Percentiles rank a stretch among this genome's conserved stretches.
These are phyloP conservation scores for Rallus crepitans DNA, from an alignment of 2,797 vertebrate genomes.

Conservation along the genomic window DNA sequence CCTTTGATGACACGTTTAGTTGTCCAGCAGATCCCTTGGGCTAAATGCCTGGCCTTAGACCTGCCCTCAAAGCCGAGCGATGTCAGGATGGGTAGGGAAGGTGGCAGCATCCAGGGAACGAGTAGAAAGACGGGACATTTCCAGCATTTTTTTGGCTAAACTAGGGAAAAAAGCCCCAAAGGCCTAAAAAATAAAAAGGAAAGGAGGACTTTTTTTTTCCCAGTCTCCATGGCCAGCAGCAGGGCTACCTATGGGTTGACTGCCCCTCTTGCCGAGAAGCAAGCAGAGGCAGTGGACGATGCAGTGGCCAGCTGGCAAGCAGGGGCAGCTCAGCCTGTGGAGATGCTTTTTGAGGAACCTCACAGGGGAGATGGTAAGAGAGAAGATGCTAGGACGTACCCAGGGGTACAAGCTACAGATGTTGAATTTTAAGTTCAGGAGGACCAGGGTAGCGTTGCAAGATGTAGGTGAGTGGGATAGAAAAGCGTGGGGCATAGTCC, in stretches of 20 bases:
- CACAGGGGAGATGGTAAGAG: neutral
- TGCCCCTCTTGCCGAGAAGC: neutral
- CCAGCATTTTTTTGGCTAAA: neutral
- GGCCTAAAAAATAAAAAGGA: neutral
- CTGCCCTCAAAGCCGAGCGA: rapidly evolving
- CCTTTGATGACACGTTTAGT: neutral
- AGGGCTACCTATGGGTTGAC: neutral
- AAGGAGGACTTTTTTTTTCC: neutral
- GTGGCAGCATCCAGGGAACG: rapidly evolving
- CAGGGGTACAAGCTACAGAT: neutral
- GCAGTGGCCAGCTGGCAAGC: rapidly evolving
- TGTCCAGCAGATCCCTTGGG: neutral
- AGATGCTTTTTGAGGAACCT: neutral
- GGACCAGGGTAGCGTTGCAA: neutral
- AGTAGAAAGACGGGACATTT: neutral
- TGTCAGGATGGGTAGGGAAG: neutral
- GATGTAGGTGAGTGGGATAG: neutral
- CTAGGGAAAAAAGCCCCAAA: neutral
- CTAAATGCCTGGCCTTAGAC: neutral
- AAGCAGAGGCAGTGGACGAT: rapidly evolving
- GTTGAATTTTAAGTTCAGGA: neutral
- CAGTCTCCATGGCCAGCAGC: rapidly evolving
- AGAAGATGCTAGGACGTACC: neutral
- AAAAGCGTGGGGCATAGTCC: neutral
- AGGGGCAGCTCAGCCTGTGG: neutral